A percentile compares a stretch with the other conserved stretches of the same genome.
Evolutionary conservation across 1,140 invertebrate species (phyloP).

Genomic region (Drosophila tropicalis): DNA sequence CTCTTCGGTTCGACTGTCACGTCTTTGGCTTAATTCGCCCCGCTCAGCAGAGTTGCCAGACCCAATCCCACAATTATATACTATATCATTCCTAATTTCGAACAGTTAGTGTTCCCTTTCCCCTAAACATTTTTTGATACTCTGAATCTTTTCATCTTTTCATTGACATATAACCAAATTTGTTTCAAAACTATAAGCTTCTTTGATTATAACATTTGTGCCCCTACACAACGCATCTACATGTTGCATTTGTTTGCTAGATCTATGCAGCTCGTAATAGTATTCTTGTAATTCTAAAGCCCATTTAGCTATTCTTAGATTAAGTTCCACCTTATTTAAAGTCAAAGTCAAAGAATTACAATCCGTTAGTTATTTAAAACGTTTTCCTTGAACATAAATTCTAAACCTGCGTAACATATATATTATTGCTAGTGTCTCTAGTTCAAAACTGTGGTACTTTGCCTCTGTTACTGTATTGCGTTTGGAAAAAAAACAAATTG

Average conservation of each 20-base stretch:
- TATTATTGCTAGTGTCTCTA: neutral
- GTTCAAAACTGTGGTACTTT: slow-evolving; percentile 7
- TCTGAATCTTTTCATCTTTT: neutral
- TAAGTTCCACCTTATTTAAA: neutral
- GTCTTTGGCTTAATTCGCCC: too few species aligned
- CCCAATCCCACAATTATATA: too few species aligned
- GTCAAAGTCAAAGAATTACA: neutral
- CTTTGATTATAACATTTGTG: neutral
- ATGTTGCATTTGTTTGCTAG: slow-evolving; percentile 82
- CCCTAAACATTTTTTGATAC: neutral
- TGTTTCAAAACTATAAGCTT: neutral
- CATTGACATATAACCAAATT: neutral
- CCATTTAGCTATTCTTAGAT: neutral
- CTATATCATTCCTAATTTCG: too few species aligned
- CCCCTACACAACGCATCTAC: slow-evolving; percentile 48
- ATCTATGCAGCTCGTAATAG: too few species aligned
- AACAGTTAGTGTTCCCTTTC: neutral
- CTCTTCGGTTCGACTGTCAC: too few species aligned
- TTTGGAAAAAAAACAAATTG: slow-evolving; percentile 11
- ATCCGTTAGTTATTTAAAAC: neutral
- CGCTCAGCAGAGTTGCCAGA: too few species aligned
- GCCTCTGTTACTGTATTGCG: neutral
- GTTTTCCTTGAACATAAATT: too few species aligned
- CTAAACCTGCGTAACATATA: neutral
- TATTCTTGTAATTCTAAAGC: slow-evolving; percentile 47